Evolutionary conservation across 2,797 vertebrate species (phyloP), one percentile per base, ranked within the genome.

Genomic region (Carduelis carduelis): DNA sequence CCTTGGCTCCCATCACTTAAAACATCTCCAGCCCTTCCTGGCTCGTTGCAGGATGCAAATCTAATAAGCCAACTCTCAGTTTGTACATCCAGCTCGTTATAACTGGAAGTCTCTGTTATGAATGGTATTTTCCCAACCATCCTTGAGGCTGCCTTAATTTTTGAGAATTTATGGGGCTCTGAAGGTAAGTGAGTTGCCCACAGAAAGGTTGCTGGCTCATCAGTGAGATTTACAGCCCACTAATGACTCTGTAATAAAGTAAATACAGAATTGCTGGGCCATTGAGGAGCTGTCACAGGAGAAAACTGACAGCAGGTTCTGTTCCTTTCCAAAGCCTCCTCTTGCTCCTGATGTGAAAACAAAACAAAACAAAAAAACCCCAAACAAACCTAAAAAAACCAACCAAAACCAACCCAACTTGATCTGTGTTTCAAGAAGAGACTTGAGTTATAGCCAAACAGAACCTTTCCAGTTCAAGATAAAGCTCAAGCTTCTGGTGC

Each of bases 181-280:
- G 50, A 89, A 92, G 50, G 71, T 83, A 63, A 65, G 22, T 0
- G 0, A 49, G 69, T 65, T 83, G 53, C 84, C 53, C 65, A 56
- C 47, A 61, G 90, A 89, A 87, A 89, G 69, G 53, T 17, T 87
- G 35, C 43, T 92, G 84, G 84, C 76, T 93, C 65, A 72, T 95
- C 95, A 75, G n/a, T 46, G 79, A 89, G 76, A 94, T 91, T 89
- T 94, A 93, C 34, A 86, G 44, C 52, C 72, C 59, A 49, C 65
- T 93, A 93, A 92, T 93, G 81, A 35, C 69, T 78, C 30, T 0
- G 0, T 78, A 68, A 89, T 52, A 91, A 81, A 57, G 84, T 78
- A 93, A 96, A 92, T 59, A n/a, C 32, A 69, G 82, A 76, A 43
- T 26, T 68, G 28, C 65, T 78, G 69, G 47, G 47, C 28, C 61